A percentile compares a stretch with the other conserved stretches of the same genome.
Evolutionary conservation across 2,113 vertebrate genomes (phyloP).

Genomic region (Chamaetylas fuelleborni): DNA sequence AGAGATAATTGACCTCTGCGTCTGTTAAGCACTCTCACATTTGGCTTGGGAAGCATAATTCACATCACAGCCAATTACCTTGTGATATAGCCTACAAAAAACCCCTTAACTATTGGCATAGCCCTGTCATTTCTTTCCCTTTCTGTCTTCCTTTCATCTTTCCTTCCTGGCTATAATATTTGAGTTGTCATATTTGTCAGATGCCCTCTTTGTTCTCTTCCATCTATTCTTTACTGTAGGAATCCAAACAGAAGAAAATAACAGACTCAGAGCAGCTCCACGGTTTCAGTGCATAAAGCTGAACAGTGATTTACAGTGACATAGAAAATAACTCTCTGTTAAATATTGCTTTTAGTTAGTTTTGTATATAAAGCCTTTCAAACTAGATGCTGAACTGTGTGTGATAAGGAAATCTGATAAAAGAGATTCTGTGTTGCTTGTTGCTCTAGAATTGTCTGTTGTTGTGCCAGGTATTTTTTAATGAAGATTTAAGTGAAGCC

Average conservation of each 20-base stretch:
- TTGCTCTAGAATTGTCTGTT: conserved; percentile 11
- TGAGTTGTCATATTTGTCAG: conserved; percentile 45
- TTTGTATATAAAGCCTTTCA: conserved; percentile 54
- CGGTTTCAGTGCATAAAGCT: conserved; percentile 12
- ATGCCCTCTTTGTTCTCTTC: conserved; percentile 35
- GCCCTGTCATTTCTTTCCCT: background rate
- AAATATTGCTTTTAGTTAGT: conserved; percentile 55
- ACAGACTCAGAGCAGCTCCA: background rate
- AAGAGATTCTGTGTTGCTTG: conserved; percentile 11
- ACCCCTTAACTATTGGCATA: background rate
- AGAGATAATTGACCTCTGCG: conserved; percentile 66
- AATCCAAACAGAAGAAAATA: conserved; percentile 31
- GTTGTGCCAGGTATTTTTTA: conserved; percentile 6
- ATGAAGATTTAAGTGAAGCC: conserved; percentile 25
- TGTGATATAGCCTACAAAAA: conserved; percentile 39
- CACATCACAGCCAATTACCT: conserved; percentile 55
- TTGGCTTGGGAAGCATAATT: conserved; percentile 62
- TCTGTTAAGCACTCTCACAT: conserved; percentile 52
- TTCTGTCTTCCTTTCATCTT: background rate
- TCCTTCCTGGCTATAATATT: conserved; percentile 22
- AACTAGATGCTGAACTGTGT: conserved; percentile 19
- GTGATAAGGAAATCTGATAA: conserved; percentile 54
- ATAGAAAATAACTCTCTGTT: conserved; percentile 52
- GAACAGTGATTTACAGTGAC: conserved; percentile 57
- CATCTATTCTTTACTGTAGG: conserved; percentile 13